Evolutionary conservation across 2,113 vertebrate genomes (phyloP), one percentile per base, ranked within the genome.

Genomic region (Lepidothrix coronata): DNA sequence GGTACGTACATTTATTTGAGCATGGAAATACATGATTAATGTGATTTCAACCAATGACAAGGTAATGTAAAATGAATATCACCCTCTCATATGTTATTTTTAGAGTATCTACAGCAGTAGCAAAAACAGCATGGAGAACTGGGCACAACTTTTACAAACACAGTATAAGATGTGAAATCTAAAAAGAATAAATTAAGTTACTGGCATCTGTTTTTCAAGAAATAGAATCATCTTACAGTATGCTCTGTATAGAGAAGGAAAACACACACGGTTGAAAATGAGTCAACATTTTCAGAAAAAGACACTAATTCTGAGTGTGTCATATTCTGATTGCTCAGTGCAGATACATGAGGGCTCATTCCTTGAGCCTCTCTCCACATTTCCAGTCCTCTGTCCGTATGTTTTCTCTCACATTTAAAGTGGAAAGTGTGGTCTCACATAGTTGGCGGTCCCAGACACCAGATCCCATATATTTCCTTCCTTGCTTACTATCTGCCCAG

Each of bases 111-210:
- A 43, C 54, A 88, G 75, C 82, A 96, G 78, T 73, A 94, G 88
- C 91, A 91, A 87, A 97, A 96, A 87, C 96, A 96, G 73, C 31
- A 57, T 2, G 2, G 57, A 81, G 57, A 93, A 72, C 92, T 87
- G 95, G 91, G 88, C 95, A 92, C 92, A 96, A 72, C 90, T 95
- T 94, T 93, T 92, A 81, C 90, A 94, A 93, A 95, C 85, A 91
- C 44, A 75, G 91, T 58, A 5, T 54, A 93, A 90, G 74, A 93
- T 94, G 83, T 95, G 95, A 96, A 96, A 94, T 76, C 66, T 66
- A 93, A 92, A 79, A 93, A 90, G 93, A 91, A 91, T 95, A 95
- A 94, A 89, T 96, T 92, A 94, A 95, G 88, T 96, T 93, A 91
- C 73, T 89, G 88, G 49, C 88, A 96, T 94, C 88, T 95, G 76